phyloP scores from a whole-genome alignment of 2,113 vertebrate species.

The Procavia capensis region DNA sequence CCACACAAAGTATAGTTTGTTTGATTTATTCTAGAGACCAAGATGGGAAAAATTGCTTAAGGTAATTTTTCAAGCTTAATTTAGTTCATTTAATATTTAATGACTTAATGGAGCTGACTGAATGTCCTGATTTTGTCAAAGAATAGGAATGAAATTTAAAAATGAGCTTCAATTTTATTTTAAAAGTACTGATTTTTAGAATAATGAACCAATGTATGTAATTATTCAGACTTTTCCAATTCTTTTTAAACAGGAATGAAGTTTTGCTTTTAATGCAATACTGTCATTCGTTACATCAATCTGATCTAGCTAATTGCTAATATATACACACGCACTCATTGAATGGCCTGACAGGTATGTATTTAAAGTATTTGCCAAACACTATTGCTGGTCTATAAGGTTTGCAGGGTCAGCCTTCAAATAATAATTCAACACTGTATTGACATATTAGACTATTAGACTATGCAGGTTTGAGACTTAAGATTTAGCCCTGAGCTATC shows the following conservation, averaged over 20 bases:
- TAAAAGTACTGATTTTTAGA: background rate
- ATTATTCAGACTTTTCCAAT: background rate
- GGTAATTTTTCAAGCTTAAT: conserved; percentile 86
- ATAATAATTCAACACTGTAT: background rate
- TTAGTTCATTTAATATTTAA: conserved; percentile 88
- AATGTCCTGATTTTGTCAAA: conserved; percentile 61
- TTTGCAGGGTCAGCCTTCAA: background rate
- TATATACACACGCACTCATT: background rate
- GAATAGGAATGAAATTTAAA: conserved; percentile 26
- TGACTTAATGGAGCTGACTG: conserved; percentile 83
- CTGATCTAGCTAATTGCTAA: background rate
- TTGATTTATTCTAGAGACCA: conserved; percentile 84
- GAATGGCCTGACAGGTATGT: background rate
- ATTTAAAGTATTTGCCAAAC: background rate
- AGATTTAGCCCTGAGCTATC: background rate
- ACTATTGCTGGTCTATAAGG: background rate
- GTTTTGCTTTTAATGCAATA: background rate
- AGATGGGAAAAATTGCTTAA: conserved; percentile 84
- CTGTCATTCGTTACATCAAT: background rate
- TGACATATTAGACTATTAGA: background rate
- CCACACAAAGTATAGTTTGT: conserved; percentile 69
- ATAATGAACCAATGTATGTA: background rate
- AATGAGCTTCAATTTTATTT: background rate
- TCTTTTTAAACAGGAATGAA: background rate
- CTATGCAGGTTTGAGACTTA: too few species aligned